A percentile compares a stretch with the other conserved stretches of the same genome.
phyloP scores from a whole-genome alignment of 1,140 invertebrate genomes.

The Zophobas morio region DNA sequence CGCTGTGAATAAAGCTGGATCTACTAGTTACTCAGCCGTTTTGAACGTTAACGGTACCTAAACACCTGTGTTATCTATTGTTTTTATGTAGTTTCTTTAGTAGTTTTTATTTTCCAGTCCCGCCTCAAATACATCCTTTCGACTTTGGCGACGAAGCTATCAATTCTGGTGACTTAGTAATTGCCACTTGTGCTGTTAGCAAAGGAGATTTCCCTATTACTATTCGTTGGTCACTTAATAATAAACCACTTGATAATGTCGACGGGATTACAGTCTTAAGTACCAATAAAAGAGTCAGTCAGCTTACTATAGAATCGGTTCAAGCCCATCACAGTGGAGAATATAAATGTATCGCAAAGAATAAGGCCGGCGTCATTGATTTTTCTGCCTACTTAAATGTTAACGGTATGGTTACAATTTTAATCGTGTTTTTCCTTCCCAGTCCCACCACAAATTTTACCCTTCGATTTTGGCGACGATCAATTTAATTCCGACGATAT shows the following conservation, averaged over 20 bases:
- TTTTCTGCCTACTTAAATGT: slow-evolving; percentile 76
- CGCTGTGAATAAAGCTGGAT: slow-evolving; percentile 13
- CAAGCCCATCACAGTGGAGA: slow-evolving; percentile 74
- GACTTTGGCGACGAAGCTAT: slow-evolving; percentile 73
- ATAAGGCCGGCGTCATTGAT: slow-evolving; percentile 73
- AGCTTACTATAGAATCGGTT: slow-evolving; percentile 74
- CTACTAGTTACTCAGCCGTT: slow-evolving; percentile 46
- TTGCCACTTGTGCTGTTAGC: slow-evolving; percentile 80
- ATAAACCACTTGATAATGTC: slow-evolving; percentile 58
- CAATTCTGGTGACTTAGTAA: slow-evolving; percentile 80
- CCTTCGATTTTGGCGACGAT: slow-evolving; percentile 74
- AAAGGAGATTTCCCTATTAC: slow-evolving; percentile 84
- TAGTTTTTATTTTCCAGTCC: slow-evolving; percentile 55
- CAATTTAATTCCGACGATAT: slow-evolving; percentile 75
- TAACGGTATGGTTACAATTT: slow-evolving; percentile 69
- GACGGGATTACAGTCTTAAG: slow-evolving; percentile 66
- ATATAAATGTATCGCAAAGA: slow-evolving; percentile 75
- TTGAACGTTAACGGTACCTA: slow-evolving; percentile 57
- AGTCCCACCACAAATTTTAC: slow-evolving; percentile 74
- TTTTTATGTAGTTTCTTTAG: not conserved
- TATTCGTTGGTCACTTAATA: slow-evolving; percentile 74
- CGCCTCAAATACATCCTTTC: slow-evolving; percentile 63
- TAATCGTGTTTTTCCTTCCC: slow-evolving; percentile 67
- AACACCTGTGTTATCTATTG: slow-evolving; percentile 55
- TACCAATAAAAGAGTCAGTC: slow-evolving; percentile 71